Base-by-base conservation (phyloP, 1,140 invertebrate genomes). In the Yoshiicerus persimilis region DNA sequence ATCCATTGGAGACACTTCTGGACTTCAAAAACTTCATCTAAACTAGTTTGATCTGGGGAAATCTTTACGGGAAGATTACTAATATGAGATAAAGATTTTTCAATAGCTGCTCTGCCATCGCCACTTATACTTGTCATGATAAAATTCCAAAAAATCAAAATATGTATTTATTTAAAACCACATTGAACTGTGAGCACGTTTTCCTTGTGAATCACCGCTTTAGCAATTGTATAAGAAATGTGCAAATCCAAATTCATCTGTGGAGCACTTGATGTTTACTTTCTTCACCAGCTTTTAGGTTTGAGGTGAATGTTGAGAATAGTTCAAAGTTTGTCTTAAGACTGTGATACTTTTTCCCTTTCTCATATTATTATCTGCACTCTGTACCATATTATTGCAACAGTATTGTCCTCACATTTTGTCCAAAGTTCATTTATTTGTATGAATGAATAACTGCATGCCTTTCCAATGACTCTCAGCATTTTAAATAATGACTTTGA, bases 1-100 rank as follows among this genome's bases (percentile, higher is more conserved):
- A 97, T 95, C 96, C 96, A 97, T 84, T 94, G 90, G 30, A 92
- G 90, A 93, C 95, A 95, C 83, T 93, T 92, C 85, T 93, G 91
- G 41, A 94, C 91, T 91, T 95, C 94, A 88, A 93, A 94, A 20
- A 91, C 89, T 38, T 91, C 89, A 27, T 92, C 89, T 5, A 91
- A 41, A 25, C 36, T 27, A 16, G 6, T 38, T 1, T 85, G 86
- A n/a, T 16, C 32, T 5, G 25, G 25, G 13, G 10, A 36, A 47
- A 27, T 47, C 27, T 77, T 36, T 25, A 62, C 56, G 6, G 32
- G 1, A 30, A 64, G 25, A 11, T 13, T 39, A 16, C 32, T 16
- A 25, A 13, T 4, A 23, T 23, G 20, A 10, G 8, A 2, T 56
- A 88, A 34, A 62, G 9, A 84, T 38, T 86, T 88, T 84, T 88